Conservation (phyloP, 2,113 vertebrate species). For the Catharus bicknelli region DNA sequence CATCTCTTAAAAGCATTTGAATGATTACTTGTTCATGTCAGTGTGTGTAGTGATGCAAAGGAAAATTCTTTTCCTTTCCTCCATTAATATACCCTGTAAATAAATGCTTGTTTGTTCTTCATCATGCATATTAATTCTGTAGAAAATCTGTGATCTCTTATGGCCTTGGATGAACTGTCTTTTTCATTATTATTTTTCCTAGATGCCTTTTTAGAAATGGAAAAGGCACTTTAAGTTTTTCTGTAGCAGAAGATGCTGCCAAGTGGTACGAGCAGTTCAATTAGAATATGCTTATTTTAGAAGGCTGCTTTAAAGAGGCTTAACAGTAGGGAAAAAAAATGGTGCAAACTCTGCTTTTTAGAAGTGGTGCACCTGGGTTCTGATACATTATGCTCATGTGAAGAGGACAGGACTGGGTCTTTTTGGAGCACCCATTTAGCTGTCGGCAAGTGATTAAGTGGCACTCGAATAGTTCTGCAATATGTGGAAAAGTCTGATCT, state of each 20-base stretch:
- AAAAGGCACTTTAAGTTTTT: not conserved
- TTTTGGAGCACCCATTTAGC: slow-evolving; percentile 39
- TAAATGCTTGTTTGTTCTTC: slow-evolving; percentile 30
- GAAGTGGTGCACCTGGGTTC: slow-evolving; percentile 59
- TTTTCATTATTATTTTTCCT: not conserved
- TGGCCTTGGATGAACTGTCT: slow-evolving; percentile 20
- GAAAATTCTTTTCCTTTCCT: slow-evolving; percentile 26
- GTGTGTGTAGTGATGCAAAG: slow-evolving; percentile 35
- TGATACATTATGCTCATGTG: slow-evolving; percentile 34
- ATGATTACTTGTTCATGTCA: slow-evolving; percentile 59
- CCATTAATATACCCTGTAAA: slow-evolving; percentile 15
- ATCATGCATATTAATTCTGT: slow-evolving; percentile 19
- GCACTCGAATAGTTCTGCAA: slow-evolving; percentile 28
- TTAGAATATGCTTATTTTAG: slow-evolving; percentile 48
- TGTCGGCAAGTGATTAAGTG: slow-evolving; percentile 53
- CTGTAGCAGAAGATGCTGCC: not conserved
- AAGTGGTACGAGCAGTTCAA: slow-evolving; percentile 16
- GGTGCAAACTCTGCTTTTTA: slow-evolving; percentile 35
- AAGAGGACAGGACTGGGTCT: slow-evolving; percentile 38
- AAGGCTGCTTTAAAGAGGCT: slow-evolving; percentile 38
- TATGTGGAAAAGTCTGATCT: slow-evolving; percentile 37
- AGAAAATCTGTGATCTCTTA: not conserved
- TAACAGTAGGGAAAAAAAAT: slow-evolving; percentile 27
- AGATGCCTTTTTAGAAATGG: not conserved
- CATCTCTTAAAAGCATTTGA: slow-evolving; percentile 65